Evolutionary conservation across 2,797 vertebrate species (phyloP).

Genomic region (Lophius americanus): DNA sequence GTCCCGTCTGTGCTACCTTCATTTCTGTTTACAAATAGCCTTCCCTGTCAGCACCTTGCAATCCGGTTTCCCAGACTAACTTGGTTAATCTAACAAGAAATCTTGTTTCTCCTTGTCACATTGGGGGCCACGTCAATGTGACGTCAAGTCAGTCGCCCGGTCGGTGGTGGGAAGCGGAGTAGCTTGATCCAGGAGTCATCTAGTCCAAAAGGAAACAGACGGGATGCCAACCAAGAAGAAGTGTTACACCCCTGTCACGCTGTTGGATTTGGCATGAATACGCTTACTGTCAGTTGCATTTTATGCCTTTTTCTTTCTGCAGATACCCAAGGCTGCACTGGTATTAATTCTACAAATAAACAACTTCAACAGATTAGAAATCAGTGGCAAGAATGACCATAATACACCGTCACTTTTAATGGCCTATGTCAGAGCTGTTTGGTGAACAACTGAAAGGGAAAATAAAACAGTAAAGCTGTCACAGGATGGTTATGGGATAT

Average conservation of each 20-base stretch:
- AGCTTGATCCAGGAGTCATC: constrained; percentile 17
- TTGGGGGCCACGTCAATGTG: constrained; percentile 8
- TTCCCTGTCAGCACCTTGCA: constrained; percentile 51
- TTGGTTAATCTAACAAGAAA: constrained; percentile 49
- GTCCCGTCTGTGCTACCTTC: constrained; percentile 32
- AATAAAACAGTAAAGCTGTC: background rate
- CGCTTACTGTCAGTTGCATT: constrained; percentile 35
- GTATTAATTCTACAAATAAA: no score
- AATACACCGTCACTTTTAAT: background rate
- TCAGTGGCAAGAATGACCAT: no score
- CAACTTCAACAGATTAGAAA: no score
- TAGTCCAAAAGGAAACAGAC: constrained; percentile 28
- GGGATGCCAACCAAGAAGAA: constrained; percentile 31
- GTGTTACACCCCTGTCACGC: constrained; percentile 26
- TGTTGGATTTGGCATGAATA: constrained; percentile 39
- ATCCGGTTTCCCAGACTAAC: constrained; percentile 49
- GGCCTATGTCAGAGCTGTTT: background rate
- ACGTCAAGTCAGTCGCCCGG: constrained; percentile 27
- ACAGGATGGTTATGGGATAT: background rate
- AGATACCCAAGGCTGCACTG: constrained; percentile 18
- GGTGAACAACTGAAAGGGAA: background rate
- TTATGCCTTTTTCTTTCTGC: constrained; percentile 11
- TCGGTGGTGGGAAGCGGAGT: constrained; percentile 11
- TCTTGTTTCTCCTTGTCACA: constrained; percentile 57
- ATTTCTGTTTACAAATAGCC: constrained; percentile 44